Evolutionary conservation across 2,797 vertebrate species (phyloP), one percentile per base, ranked within the genome.

Genomic region (Diceros bicornis): DNA sequence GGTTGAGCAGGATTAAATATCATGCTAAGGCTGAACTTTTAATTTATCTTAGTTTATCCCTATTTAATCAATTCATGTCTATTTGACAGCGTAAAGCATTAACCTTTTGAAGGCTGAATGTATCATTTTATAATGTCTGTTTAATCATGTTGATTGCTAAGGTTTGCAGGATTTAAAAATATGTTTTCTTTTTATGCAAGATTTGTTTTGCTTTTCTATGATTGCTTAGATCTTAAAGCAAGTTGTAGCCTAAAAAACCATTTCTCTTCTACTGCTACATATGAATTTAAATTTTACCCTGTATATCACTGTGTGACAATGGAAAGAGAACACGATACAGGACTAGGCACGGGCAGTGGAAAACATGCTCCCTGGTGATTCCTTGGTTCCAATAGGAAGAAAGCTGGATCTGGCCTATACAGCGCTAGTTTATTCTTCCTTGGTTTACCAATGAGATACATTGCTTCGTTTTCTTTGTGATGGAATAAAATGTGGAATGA

Each of bases 21-120:
- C 34, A 79, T 25, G 29, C 17, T 68, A 93, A 92, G 16, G 7
- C 11, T 96, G 21, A 95, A 85, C 18, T 77, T 91, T 52, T 78
- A 75, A 89, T 91, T 90, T 75, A 44, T 34, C n/a, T 64, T 75
- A 87, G 57, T 82, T 83, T 94, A 87, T 83, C 23, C 59, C 71
- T 34, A 66, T 27, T 94, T 94, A 95, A 77, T 55, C 23, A 92
- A 92, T 41, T 84, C 29, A 66, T 2, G 1, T 55, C n/a, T 89
- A 16, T 78, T 92, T 83, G 50, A 94, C n/a, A 92, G 6, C 11
- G 11, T 82, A 82, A 96, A 94, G 21, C 34, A 88, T 92, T 86
- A 96, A 94, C 16, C 14, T 92, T 97, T 93, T 72, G 57, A 41
- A 85, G 34, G 25, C 29, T 23, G 21, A 94, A 74, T 64, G 20